phyloP scores from a whole-genome alignment of 1,140 invertebrate species.

The Thaumatotibia leucotreta region DNA sequence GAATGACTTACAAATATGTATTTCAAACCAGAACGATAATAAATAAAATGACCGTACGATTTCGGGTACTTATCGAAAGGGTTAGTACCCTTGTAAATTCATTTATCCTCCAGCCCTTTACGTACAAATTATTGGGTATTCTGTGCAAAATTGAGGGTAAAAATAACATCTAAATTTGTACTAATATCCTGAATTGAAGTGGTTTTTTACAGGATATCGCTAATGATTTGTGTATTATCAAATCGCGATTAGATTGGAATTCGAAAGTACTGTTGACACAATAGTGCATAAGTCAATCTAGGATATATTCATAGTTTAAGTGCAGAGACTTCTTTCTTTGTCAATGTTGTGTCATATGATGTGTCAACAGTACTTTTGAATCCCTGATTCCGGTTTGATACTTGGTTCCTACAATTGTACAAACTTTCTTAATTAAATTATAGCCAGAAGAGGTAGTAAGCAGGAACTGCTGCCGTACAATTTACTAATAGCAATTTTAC shows the following conservation, averaged over 20 bases:
- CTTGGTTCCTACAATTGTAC: too few species aligned
- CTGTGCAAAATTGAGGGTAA: neutral
- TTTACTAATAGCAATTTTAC: neutral
- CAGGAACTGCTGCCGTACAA: neutral
- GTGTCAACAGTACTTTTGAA: too few species aligned
- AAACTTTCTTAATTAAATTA: neutral
- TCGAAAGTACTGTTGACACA: too few species aligned
- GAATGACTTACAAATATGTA: neutral
- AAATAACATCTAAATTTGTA: neutral
- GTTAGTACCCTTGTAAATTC: slow-evolving; percentile 11
- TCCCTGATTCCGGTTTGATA: too few species aligned
- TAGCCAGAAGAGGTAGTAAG: neutral
- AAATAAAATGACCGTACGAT: slow-evolving; percentile 7
- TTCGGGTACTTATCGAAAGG: slow-evolving; percentile 10
- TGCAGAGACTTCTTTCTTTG: too few species aligned
- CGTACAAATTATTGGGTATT: slow-evolving; percentile 1
- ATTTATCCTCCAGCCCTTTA: slow-evolving; percentile 1
- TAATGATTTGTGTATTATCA: too few species aligned
- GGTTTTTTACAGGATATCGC: neutral
- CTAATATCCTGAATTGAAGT: neutral
- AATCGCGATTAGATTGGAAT: too few species aligned
- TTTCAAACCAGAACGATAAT: slow-evolving; percentile 5
- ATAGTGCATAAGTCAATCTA: too few species aligned
- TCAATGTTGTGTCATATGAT: too few species aligned
- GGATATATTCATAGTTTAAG: too few species aligned